These are phyloP conservation scores for Falco biarmicus DNA, from an alignment of 2,797 vertebrate species.

Conservation along the genomic window DNA sequence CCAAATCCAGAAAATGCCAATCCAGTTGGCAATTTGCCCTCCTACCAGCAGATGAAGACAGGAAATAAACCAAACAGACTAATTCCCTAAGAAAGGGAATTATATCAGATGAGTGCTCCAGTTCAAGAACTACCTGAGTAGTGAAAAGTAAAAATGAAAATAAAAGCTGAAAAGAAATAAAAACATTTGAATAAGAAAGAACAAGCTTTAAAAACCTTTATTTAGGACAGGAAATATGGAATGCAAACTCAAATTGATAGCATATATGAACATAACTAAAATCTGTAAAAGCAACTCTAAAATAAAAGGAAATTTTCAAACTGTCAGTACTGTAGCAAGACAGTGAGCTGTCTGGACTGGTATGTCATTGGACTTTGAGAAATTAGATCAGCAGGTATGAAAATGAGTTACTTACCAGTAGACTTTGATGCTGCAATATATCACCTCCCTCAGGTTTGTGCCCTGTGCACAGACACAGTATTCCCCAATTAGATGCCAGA, in stretches of 20 bases:
- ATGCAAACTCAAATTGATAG: slow-evolving; percentile 60
- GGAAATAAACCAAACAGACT: slow-evolving; percentile 70
- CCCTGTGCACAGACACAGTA: neutral
- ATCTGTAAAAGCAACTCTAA: slow-evolving; percentile 27
- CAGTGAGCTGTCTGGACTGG: slow-evolving; percentile 54
- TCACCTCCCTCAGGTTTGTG: neutral
- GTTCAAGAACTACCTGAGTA: slow-evolving; percentile 70
- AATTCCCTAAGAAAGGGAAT: slow-evolving; percentile 70
- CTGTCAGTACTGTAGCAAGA: neutral
- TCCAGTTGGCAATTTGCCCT: slow-evolving; percentile 65
- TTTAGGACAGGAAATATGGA: slow-evolving; percentile 42
- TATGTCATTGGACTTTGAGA: slow-evolving; percentile 61
- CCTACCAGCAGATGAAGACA: slow-evolving; percentile 71
- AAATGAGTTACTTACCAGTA: slow-evolving; percentile 27
- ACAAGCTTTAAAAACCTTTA: slow-evolving; percentile 45
- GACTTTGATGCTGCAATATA: neutral
- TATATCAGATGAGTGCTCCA: slow-evolving; percentile 59
- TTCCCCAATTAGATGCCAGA: slow-evolving; percentile 2
- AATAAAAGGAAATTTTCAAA: slow-evolving; percentile 6
- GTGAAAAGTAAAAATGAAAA: slow-evolving; percentile 64
- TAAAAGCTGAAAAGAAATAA: slow-evolving; percentile 54
- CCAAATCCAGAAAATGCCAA: slow-evolving; percentile 70
- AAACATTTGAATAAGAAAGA: slow-evolving; percentile 44
- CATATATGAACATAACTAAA: slow-evolving; percentile 49
- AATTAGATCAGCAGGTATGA: slow-evolving; percentile 64